Evolutionary conservation across 2,888 invertebrate species (phyloP).

Genomic region (Muschampia plurimacula): DNA sequence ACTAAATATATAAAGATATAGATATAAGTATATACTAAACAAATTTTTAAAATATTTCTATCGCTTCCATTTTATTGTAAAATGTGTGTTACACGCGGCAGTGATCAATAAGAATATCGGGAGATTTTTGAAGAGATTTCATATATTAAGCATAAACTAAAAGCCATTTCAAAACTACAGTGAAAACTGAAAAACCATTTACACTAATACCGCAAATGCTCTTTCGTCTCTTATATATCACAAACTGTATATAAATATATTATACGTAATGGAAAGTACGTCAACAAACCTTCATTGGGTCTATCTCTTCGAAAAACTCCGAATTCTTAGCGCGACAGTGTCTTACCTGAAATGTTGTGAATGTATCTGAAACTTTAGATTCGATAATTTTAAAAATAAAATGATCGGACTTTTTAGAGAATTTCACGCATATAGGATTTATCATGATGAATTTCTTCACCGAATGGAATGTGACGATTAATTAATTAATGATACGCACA

Average conservation of each 20-base stretch:
- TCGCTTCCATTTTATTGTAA: background rate
- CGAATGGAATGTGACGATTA: too few species aligned
- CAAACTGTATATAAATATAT: slow-evolving; percentile 8
- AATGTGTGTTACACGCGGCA: slow-evolving; percentile 20
- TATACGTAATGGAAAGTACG: slow-evolving; percentile 35
- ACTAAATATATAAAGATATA: background rate
- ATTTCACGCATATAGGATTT: background rate
- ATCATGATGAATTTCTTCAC: background rate
- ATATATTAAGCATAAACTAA: slow-evolving; percentile 30
- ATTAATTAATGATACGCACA: too few species aligned
- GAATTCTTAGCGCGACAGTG: slow-evolving; percentile 68
- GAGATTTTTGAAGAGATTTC: slow-evolving; percentile 70
- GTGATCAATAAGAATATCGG: slow-evolving; percentile 50
- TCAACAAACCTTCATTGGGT: slow-evolving; percentile 70
- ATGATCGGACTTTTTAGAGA: background rate
- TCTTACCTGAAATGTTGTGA: slow-evolving; percentile 69
- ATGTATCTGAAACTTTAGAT: slow-evolving; percentile 47
- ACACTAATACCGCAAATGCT: background rate
- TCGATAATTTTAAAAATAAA: slow-evolving; percentile 13
- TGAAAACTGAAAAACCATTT: slow-evolving; percentile 2
- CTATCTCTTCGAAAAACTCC: slow-evolving; percentile 77
- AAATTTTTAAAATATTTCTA: background rate
- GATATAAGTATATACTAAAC: background rate
- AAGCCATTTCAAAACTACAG: slow-evolving; percentile 37
- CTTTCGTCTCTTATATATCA: background rate